Evolutionary conservation across 1,140 invertebrate genomes (phyloP).

Genomic region (Aphelenchoides besseyi): DNA sequence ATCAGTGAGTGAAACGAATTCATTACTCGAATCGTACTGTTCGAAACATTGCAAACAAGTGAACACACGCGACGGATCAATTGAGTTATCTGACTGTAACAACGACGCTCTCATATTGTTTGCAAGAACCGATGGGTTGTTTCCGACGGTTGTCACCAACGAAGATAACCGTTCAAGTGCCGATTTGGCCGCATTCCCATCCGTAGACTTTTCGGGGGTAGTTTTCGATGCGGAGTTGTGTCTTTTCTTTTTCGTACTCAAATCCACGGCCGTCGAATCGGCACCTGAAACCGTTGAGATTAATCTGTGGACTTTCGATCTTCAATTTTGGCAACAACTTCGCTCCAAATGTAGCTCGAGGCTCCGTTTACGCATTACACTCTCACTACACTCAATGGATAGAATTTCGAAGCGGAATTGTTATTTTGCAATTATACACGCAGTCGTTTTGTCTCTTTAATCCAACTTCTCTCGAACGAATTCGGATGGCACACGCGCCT

Average conservation of each 20-base stretch:
- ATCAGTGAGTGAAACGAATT: neutral
- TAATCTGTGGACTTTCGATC: neutral
- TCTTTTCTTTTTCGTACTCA: neutral
- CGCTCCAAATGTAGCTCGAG: neutral
- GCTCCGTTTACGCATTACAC: too few species aligned
- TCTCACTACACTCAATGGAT: too few species aligned
- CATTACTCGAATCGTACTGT: neutral
- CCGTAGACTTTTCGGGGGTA: neutral
- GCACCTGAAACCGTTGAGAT: too few species aligned
- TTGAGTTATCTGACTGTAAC: neutral
- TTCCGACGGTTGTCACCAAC: conserved; percentile 9
- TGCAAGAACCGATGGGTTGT: neutral
- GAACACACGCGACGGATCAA: conserved; percentile 2
- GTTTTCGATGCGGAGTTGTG: neutral
- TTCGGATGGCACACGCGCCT: too few species aligned
- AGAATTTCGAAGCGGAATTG: too few species aligned
- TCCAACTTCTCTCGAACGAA: too few species aligned
- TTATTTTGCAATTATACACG: neutral
- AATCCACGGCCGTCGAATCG: neutral
- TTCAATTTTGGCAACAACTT: neutral
- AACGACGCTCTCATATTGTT: conserved; percentile 3
- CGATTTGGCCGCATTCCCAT: neutral
- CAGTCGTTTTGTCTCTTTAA: neutral
- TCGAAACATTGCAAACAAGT: conserved; percentile 11
- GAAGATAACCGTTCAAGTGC: neutral